A percentile compares a stretch with the other conserved stretches of the same genome.
Evolutionary conservation across 2,888 invertebrate species (phyloP).

Genomic region (Hermaeophaga mercurialis): DNA sequence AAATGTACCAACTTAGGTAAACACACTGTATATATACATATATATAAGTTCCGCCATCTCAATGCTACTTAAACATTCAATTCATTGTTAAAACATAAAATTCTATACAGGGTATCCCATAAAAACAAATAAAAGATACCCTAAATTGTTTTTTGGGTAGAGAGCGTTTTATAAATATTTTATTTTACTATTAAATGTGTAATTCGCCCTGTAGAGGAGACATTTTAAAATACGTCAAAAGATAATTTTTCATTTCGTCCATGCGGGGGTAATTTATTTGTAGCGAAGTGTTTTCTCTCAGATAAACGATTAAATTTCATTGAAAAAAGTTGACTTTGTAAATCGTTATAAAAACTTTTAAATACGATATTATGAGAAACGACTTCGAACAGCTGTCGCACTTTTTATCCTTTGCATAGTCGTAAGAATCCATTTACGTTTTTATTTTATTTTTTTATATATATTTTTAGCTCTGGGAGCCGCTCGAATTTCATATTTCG

Average conservation of each 20-base stretch:
- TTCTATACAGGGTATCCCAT: too few species aligned
- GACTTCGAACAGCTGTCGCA: constrained; percentile 50
- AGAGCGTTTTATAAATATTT: too few species aligned
- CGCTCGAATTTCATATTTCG: constrained; percentile 34
- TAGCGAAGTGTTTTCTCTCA: constrained; percentile 47
- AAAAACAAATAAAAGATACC: too few species aligned
- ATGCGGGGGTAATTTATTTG: constrained; percentile 44
- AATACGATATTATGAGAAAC: constrained; percentile 55
- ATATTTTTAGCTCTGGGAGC: constrained; percentile 33
- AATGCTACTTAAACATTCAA: too few species aligned
- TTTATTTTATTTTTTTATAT: constrained; percentile 33
- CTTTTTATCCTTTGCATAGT: constrained; percentile 38
- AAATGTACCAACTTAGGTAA: too few species aligned
- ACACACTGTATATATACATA: too few species aligned
- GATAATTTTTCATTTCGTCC: constrained; percentile 22
- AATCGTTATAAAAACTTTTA: constrained; percentile 46
- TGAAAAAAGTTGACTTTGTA: constrained; percentile 34
- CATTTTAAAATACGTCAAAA: too few species aligned
- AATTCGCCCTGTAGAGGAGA: too few species aligned
- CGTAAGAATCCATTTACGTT: constrained; percentile 31
- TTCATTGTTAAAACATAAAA: too few species aligned
- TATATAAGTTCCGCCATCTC: too few species aligned
- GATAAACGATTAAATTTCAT: constrained; percentile 35
- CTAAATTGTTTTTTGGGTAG: too few species aligned
- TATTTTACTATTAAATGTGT: too few species aligned